These are phyloP conservation scores for Climacteris rufus DNA, from an alignment of 2,113 vertebrate genomes.

Conservation along the genomic window DNA sequence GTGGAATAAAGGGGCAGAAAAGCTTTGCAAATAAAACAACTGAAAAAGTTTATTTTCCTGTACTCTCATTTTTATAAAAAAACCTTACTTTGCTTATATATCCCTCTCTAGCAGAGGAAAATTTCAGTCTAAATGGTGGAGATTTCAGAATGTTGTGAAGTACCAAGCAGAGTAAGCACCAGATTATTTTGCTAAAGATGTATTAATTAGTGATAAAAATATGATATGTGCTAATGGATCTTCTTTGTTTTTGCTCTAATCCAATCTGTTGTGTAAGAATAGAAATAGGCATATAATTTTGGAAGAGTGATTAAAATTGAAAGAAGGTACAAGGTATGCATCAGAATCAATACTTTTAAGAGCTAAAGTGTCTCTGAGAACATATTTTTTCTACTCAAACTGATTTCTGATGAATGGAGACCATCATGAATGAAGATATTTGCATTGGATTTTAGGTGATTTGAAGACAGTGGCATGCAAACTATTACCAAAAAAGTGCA, in stretches of 20 bases:
- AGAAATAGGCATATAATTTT: neutral
- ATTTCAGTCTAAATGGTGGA: neutral
- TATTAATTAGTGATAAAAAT: neutral
- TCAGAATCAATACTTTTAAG: neutral
- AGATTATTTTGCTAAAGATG: neutral
- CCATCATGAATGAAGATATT: neutral
- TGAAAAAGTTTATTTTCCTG: neutral
- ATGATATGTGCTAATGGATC: neutral
- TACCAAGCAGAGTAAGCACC: neutral
- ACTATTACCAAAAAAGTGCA: neutral
- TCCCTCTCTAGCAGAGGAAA: neutral
- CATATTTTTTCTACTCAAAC: accelerated
- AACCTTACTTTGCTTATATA: neutral
- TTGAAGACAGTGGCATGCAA: neutral
- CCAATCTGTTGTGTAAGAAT: neutral
- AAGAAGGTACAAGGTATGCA: neutral
- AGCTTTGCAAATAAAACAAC: neutral
- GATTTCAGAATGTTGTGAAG: neutral
- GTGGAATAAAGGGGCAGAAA: neutral
- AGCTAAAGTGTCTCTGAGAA: neutral
- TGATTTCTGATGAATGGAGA: neutral
- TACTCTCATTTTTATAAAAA: neutral
- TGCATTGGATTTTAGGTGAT: neutral
- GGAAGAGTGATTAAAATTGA: neutral
- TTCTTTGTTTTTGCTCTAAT: neutral